phyloP scores from a whole-genome alignment of 2,113 vertebrate genomes.

The Crotophaga sulcirostris region DNA sequence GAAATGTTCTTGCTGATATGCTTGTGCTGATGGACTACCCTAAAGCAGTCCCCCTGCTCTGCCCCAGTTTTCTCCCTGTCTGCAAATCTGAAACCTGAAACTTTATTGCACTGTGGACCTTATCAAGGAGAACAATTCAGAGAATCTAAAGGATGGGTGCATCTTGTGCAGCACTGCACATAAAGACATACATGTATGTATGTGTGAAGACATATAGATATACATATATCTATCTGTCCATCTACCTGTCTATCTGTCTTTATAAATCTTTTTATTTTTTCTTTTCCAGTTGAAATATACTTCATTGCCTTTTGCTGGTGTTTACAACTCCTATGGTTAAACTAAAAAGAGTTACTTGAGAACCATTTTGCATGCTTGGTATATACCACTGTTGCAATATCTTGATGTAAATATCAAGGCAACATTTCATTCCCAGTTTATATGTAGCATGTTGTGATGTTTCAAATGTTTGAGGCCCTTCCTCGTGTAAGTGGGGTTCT shows the following conservation, averaged over 20 bases:
- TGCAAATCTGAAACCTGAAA: neutral
- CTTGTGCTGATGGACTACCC: neutral
- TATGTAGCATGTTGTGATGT: constrained; percentile 47
- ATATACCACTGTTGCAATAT: neutral
- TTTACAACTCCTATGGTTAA: neutral
- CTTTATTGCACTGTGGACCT: neutral
- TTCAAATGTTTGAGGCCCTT: constrained; percentile 60
- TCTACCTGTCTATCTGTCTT: neutral
- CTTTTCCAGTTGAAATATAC: neutral
- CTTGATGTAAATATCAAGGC: constrained; percentile 57
- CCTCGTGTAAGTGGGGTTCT: constrained; percentile 30
- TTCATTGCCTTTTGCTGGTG: neutral
- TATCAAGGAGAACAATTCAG: neutral
- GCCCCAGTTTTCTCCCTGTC: neutral
- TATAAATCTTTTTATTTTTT: neutral
- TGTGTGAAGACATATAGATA: neutral
- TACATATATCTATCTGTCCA: no score
- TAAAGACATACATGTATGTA: neutral
- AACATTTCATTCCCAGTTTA: constrained; percentile 43
- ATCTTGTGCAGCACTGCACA: neutral
- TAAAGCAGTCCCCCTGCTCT: neutral
- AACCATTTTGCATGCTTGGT: constrained; percentile 10
- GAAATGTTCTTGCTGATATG: neutral
- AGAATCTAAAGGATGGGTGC: neutral
- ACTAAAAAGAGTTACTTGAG: neutral